phyloP scores from a whole-genome alignment of 2,113 vertebrate genomes.

The Antidorcas marsupialis region DNA sequence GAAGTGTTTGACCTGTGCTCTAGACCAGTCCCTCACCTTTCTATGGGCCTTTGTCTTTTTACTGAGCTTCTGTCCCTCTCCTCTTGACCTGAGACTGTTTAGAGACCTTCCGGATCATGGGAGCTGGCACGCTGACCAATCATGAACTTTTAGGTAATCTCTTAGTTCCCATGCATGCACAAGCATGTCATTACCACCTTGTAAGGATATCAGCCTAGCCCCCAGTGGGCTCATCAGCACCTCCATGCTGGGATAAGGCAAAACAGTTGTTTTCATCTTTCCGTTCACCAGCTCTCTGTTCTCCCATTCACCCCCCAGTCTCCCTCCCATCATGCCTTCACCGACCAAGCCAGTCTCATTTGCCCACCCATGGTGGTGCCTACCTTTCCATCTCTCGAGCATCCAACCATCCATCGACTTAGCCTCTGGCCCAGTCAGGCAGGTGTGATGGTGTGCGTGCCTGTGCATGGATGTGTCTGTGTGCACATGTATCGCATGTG shows the following conservation, averaged over 20 bases:
- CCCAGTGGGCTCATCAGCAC: no score
- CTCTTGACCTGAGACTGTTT: neutral
- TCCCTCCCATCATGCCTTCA: neutral
- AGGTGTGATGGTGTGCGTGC: neutral
- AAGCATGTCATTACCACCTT: rapidly evolving
- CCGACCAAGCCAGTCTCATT: neutral
- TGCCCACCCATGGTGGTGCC: neutral
- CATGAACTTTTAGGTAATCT: neutral
- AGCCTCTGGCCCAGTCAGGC: neutral
- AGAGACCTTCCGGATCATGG: neutral
- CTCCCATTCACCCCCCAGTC: neutral
- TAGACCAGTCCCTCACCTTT: neutral
- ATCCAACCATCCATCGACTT: neutral
- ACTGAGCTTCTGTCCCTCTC: neutral
- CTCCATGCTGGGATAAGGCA: rapidly evolving
- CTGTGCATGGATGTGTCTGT: rapidly evolving
- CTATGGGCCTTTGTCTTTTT: neutral
- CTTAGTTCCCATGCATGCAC: rapidly evolving
- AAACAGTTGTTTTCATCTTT: neutral
- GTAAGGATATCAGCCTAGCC: neutral
- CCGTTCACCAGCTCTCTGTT: neutral
- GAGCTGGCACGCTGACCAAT: no score
- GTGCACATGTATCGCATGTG: no score
- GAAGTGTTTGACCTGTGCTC: neutral
- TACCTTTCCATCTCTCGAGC: neutral